Base-by-base conservation (phyloP, 2,797 vertebrate species). In the Poecilia gillii region DNA sequence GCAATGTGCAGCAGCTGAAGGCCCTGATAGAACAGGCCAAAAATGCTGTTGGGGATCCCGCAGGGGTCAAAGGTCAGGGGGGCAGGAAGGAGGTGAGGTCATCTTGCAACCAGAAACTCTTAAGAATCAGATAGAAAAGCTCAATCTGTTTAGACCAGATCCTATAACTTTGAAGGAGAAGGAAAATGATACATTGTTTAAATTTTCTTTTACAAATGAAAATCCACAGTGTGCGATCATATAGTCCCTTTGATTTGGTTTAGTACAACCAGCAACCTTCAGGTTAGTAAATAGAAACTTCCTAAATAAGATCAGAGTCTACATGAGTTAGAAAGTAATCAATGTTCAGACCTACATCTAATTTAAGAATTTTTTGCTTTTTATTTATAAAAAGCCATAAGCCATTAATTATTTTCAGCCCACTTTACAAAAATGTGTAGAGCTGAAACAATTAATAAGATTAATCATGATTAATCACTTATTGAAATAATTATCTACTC, bases 1-100 rank as follows among this genome's bases (percentile, higher is more conserved):
- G 6, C 94, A 98, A 97, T 0, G 97, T 97, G 0, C 98, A 99
- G 94, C 98, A 99, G 88, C 96, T 99, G 84, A 99, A 99, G 93
- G 93, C 91, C 0, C 90, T 98, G 62, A 97, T 99, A 0, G 97
- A 98, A 49, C 98, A 99, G 89, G 97, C 97, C 84, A 99, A 97
- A 75, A 96, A 96, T 76, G 88, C 94, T 6, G 92, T 89, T 80
- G 39, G 90, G 87, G 87, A 96, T 85, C 0, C 91, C 75, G 0
- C 72, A 74, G 7, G 96, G 95, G 82, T 80, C 78, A 94, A 85
- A 79, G 81, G 79, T 75, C 91, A 80, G 43, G 84, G 75, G 14
- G 71, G 46, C 73, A 95, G 96, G 78, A 99, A 97, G 87, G 98
- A 99, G 96, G 98, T 99, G 93, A 95, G 90, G 33, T 25, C 25